Evolutionary conservation across 1,140 invertebrate species (phyloP).

Genomic region (Diploscapter pachys): DNA sequence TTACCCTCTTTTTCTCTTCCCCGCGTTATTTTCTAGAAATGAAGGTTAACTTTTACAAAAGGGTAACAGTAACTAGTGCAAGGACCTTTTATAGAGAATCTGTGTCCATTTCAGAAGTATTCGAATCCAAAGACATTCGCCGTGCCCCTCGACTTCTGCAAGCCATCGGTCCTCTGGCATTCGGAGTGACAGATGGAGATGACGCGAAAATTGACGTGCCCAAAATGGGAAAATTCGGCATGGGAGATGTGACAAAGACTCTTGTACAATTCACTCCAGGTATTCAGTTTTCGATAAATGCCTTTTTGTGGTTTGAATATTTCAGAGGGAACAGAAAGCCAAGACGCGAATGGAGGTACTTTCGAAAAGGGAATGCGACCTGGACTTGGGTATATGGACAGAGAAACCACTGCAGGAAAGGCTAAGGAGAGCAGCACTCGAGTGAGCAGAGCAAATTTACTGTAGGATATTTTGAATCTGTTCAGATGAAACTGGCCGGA

Average conservation of each 20-base stretch:
- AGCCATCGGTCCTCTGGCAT: slow-evolving; percentile 30
- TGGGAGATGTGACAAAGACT: slow-evolving; percentile 24
- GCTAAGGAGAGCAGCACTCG: slow-evolving; percentile 9
- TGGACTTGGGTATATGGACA: slow-evolving; percentile 32
- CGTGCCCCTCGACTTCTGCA: slow-evolving; percentile 15
- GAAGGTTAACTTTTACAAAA: too few species aligned
- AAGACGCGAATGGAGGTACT: slow-evolving; percentile 31
- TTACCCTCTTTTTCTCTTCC: too few species aligned
- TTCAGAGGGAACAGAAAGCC: slow-evolving; percentile 14
- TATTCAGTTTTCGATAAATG: not conserved
- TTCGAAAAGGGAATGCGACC: slow-evolving; percentile 23
- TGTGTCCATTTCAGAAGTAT: too few species aligned
- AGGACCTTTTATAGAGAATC: too few species aligned
- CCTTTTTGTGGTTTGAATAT: not conserved
- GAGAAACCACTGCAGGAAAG: slow-evolving; percentile 32
- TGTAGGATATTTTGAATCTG: not conserved
- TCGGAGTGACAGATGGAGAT: slow-evolving; percentile 33
- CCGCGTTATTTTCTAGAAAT: too few species aligned
- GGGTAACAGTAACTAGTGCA: too few species aligned
- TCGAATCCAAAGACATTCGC: too few species aligned
- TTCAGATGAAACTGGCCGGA: slow-evolving; percentile 29
- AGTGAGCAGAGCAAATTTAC: not conserved
- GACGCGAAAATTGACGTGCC: slow-evolving; percentile 27
- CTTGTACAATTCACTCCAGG: slow-evolving; percentile 32
- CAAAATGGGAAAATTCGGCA: slow-evolving; percentile 28